Evolutionary conservation across 2,113 vertebrate genomes (phyloP).

Genomic region (Verasper variegatus): DNA sequence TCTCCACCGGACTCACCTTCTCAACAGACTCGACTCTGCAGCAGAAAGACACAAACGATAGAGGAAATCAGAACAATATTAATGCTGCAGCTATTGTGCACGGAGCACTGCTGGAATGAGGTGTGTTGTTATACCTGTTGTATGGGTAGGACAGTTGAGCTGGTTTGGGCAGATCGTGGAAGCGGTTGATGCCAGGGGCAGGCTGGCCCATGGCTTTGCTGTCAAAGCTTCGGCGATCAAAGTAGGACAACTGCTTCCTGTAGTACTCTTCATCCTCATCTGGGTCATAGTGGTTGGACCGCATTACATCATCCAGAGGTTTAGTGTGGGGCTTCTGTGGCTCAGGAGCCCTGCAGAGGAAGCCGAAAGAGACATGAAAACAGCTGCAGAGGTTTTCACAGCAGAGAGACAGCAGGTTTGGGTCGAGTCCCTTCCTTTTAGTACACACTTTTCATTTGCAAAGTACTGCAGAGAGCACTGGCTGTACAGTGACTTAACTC

Average conservation of each 20-base stretch:
- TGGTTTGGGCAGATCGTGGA: conserved; percentile 88
- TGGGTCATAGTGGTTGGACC: conserved; percentile 92
- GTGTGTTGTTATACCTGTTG: conserved; percentile 84
- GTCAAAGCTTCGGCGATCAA: conserved; percentile 94
- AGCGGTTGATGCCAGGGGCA: conserved; percentile 84
- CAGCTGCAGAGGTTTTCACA: conserved; percentile 9
- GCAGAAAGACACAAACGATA: conserved; percentile 2
- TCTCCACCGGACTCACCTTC: conserved; percentile 88
- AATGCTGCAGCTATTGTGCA: neutral
- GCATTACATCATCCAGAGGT: conserved; percentile 88
- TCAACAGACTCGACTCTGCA: conserved; percentile 88
- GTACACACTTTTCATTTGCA: neutral
- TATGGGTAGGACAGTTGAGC: conserved; percentile 88
- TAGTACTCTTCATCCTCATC: conserved; percentile 98
- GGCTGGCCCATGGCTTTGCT: conserved; percentile 87
- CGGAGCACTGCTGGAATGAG: neutral
- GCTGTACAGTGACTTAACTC: neutral
- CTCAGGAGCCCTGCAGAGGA: conserved; percentile 88
- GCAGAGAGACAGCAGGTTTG: neutral
- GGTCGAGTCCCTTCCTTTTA: neutral
- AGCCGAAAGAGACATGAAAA: conserved; percentile 2
- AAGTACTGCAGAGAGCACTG: neutral
- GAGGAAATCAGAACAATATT: neutral
- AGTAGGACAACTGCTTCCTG: conserved; percentile 96
- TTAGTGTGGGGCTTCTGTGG: conserved; percentile 93